These are phyloP conservation scores for Camponotus fellah DNA, from an alignment of 2,888 invertebrate genomes.

Conservation along the genomic window DNA sequence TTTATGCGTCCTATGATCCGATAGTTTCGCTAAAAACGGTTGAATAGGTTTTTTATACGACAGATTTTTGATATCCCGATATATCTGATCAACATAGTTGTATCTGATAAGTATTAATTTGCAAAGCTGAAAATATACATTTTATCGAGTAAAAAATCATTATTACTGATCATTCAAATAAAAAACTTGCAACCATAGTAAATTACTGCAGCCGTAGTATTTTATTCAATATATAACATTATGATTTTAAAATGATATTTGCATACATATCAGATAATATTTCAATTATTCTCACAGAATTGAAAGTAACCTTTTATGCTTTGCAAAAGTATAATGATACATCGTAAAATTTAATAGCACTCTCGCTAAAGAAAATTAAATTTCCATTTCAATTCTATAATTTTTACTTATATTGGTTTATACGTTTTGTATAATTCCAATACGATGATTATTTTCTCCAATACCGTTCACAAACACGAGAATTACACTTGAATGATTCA, in stretches of 20 bases:
- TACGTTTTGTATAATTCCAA: neutral
- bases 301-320: neutral
- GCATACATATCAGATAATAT: neutral
- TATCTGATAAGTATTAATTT: neutral
- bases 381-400: conserved; percentile 2
- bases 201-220: neutral
- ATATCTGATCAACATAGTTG: neutral
- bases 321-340: neutral
- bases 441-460: neutral
- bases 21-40: neutral
- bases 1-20: neutral
- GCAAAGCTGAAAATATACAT: neutral
- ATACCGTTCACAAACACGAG: neutral
- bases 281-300: neutral
- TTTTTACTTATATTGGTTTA: neutral
- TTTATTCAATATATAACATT: neutral
- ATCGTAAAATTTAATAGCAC: neutral
- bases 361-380: neutral
- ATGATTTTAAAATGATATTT: neutral
- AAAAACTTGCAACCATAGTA: neutral
- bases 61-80: neutral
- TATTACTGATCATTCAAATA: neutral
- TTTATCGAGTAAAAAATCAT: neutral
- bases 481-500: neutral
- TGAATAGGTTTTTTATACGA: conserved; percentile 9